A percentile compares a stretch with the other conserved stretches of the same genome.
phyloP scores from a whole-genome alignment of 1,140 invertebrate genomes.

The Holcopasites calliopsidis region DNA sequence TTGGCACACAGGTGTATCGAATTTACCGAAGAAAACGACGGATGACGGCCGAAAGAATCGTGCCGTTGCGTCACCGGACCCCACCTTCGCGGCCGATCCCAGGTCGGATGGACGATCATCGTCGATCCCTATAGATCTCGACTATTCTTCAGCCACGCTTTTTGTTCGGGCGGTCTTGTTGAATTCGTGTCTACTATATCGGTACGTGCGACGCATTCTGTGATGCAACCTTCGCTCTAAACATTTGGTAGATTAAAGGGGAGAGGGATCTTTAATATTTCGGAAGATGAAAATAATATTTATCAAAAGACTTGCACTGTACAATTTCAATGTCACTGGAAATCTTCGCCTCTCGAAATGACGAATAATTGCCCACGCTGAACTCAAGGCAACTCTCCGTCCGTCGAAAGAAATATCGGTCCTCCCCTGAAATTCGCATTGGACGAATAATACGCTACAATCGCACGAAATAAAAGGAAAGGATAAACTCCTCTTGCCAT shows the following conservation, averaged over 20 bases:
- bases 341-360: too few relatives aligned
- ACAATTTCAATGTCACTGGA: too few relatives aligned
- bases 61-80: constrained; percentile 50
- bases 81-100: constrained; percentile 4
- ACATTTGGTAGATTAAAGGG: neutral
- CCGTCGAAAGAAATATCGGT: too few relatives aligned
- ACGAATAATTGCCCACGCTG: too few relatives aligned
- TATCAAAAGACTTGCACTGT: too few relatives aligned
- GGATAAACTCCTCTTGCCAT: neutral
- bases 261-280: too few relatives aligned
- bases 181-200: neutral
- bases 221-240: too few relatives aligned
- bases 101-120: constrained; percentile 32
- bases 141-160: neutral
- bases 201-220: too few relatives aligned
- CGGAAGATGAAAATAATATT: too few relatives aligned
- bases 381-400: too few relatives aligned
- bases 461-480: neutral
- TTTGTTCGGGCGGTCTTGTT: neutral
- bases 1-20: constrained; percentile 74
- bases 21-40: constrained; percentile 64
- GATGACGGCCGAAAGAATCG: constrained; percentile 59
- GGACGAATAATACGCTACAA: too few relatives aligned
- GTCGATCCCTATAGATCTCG: neutral
- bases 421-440: too few relatives aligned